Base-by-base conservation (phyloP, 1,140 invertebrate genomes). In the Berghia stephanieae region DNA sequence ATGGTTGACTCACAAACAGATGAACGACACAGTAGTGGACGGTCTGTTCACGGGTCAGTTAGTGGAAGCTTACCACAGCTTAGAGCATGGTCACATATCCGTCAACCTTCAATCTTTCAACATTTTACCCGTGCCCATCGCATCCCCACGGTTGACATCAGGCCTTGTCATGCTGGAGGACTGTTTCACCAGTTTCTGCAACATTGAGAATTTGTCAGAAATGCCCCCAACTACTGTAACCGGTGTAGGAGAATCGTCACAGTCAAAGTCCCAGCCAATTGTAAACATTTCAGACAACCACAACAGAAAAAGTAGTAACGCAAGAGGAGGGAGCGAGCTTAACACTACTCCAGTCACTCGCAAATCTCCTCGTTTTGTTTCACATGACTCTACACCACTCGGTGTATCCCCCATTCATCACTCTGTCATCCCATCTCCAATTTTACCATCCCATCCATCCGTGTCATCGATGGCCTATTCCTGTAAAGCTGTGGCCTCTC, bases 11-110 rank as follows among this genome's bases (percentile, higher is more conserved):
- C 83, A 89, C 83, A 89, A 88, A 76, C 81, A 84, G 67, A 78
- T 79, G 2, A 89, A 88, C 81, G 73, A 83, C 40, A 88, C 88
- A 5, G 74, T 86, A 0, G 79, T 89, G 13, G 88, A 89, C 70
- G 84, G 84, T 68, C 75, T 86, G 40, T 88, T 88, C 77, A 85
- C 86, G 6, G 87, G 87, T 13, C 88, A 89, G 82, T 70, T 88
- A 21, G 85, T 89, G 0, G 87, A 87, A 60, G 85, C 84, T 10
- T 84, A 82, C 42, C 84, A 87, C 57, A 86, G 85, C 79, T 70
- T 86, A 18, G 75, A 75, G 55, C 81, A 85, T 69, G 84, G 86
- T 42, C 84, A 84, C 49, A 83, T 88, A 36, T 87, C 87, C n/a
- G 87, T 86, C 21, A 84, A 82, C 70, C 83, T 86, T 44, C 88